phyloP scores from a whole-genome alignment of 1,140 invertebrate genomes.

The Drosophila busckii region DNA sequence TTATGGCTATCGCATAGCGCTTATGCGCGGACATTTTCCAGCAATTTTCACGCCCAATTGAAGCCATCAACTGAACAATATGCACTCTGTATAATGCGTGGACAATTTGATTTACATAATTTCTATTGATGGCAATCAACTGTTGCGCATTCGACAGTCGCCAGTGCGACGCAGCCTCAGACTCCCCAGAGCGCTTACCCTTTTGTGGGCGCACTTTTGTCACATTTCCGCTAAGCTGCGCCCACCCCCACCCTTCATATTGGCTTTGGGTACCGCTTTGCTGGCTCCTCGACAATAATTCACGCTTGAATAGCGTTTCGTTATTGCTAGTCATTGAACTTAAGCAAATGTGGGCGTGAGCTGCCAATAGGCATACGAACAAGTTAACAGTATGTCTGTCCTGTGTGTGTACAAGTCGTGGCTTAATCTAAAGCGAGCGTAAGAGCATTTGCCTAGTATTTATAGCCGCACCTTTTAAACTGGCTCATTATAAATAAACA shows the following conservation, averaged over 20 bases:
- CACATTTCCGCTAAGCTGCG: constrained; percentile 46
- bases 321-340: constrained; percentile 72
- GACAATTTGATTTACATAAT: constrained; percentile 70
- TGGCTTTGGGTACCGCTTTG: neutral
- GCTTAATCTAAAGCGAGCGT: constrained; percentile 18
- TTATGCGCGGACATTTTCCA: neutral
- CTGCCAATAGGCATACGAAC: constrained; percentile 12
- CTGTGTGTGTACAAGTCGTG: constrained; percentile 12
- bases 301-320: constrained; percentile 56
- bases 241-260: neutral
- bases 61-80: constrained; percentile 25
- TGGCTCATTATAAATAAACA: constrained; percentile 38
- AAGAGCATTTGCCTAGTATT: constrained; percentile 24
- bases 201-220: constrained; percentile 46
- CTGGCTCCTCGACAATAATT: constrained; percentile 49
- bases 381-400: constrained; percentile 1
- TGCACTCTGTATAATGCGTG: constrained; percentile 43
- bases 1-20: neutral
- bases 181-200: constrained; percentile 1
- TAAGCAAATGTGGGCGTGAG: constrained; percentile 47
- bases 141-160: constrained; percentile 37
- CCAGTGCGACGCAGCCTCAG: neutral
- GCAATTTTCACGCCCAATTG: constrained; percentile 49
- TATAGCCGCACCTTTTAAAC: constrained; percentile 27
- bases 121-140: constrained; percentile 60